Base-by-base conservation (phyloP, 1,140 invertebrate genomes). In the Penaeus vannamei region DNA sequence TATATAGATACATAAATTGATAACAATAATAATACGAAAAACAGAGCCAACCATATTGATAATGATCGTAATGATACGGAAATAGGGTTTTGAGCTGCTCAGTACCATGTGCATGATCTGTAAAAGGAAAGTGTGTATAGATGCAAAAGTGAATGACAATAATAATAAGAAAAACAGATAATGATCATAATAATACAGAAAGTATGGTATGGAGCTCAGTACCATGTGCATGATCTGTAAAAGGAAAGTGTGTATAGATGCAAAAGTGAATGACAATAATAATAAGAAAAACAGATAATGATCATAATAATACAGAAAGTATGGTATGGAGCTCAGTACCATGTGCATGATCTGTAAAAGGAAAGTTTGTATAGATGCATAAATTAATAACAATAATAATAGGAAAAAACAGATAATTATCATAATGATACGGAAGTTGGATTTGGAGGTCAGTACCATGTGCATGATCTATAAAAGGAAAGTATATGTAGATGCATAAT, bases 71-170 rank as follows among this genome's bases (percentile, higher is more conserved):
- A n/a, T n/a, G n/a, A n/a, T n/a, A n/a, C n/a, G n/a, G 79, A 91
- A 86, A 36, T 91, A 91, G 26, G 90, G 90, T 82, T 89, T 86
- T 0, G 90, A 83, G n/a, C n/a, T n/a, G 26, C 90, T 91, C 79
- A 91, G 83, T 82, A 91, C 90, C 90, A 91, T 91, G n/a, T 69
- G 86, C 86, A 91, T 89, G 29, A 91, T 91, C 90, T 91, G 90
- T 29, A 81, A 82, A 17, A 32, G n/a, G 14, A 64, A 72, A 72
- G 23, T 69, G 29, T 69, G 29, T 69, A 69, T 69, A 19, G 23
- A 69, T 69, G 19, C 5, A 69, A n/a, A 7, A n/a, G n/a, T n/a
- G n/a, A n/a, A n/a, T n/a, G n/a, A n/a, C n/a, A n/a, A n/a, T n/a
- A n/a, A n/a, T n/a, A n/a, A n/a, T n/a, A n/a, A n/a, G n/a, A n/a